Percentiles rank a stretch among this genome's conserved stretches.
These are phyloP conservation scores for Camelus dromedarius DNA, from an alignment of 2,113 vertebrate genomes.

Conservation along the genomic window DNA sequence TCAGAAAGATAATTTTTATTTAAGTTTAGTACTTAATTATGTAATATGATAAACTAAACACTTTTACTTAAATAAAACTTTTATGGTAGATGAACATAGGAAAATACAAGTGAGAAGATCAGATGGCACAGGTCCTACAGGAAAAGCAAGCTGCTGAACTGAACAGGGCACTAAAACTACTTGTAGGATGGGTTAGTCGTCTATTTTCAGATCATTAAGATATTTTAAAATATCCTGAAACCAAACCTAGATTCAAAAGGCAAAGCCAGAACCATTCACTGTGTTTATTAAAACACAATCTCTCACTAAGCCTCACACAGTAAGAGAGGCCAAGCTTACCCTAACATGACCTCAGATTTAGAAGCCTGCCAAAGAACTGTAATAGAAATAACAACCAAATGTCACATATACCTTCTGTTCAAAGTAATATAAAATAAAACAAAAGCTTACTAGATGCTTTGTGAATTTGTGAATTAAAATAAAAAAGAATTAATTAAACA, in stretches of 20 bases:
- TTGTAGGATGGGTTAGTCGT: slow-evolving; percentile 14
- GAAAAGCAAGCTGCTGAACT: slow-evolving; percentile 38
- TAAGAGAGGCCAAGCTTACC: slow-evolving; percentile 38
- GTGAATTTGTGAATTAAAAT: slow-evolving; percentile 36
- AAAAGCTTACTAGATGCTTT: not conserved
- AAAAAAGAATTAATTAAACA: not conserved
- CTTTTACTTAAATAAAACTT: slow-evolving; percentile 40
- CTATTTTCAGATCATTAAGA: slow-evolving; percentile 62
- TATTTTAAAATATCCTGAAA: slow-evolving; percentile 75
- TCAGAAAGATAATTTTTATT: slow-evolving; percentile 40
- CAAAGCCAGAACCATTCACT: slow-evolving; percentile 48
- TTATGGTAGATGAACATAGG: slow-evolving; percentile 21
- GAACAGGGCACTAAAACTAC: slow-evolving; percentile 55
- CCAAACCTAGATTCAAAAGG: slow-evolving; percentile 53
- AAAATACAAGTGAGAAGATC: slow-evolving; percentile 36
- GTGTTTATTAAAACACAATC: slow-evolving; percentile 52
- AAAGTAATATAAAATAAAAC: slow-evolving; percentile 46
- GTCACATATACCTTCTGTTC: slow-evolving; percentile 22
- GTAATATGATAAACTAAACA: not conserved
- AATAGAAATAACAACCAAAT: slow-evolving; percentile 59
- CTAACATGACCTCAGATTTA: slow-evolving; percentile 45
- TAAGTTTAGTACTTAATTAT: slow-evolving; percentile 31
- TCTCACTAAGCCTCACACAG: slow-evolving; percentile 35
- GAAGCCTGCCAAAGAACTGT: slow-evolving; percentile 44
- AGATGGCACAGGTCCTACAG: not conserved